Evolutionary conservation across 2,113 vertebrate species (phyloP), one percentile per base, ranked within the genome.

Genomic region (Phylloscopus trochilus): DNA sequence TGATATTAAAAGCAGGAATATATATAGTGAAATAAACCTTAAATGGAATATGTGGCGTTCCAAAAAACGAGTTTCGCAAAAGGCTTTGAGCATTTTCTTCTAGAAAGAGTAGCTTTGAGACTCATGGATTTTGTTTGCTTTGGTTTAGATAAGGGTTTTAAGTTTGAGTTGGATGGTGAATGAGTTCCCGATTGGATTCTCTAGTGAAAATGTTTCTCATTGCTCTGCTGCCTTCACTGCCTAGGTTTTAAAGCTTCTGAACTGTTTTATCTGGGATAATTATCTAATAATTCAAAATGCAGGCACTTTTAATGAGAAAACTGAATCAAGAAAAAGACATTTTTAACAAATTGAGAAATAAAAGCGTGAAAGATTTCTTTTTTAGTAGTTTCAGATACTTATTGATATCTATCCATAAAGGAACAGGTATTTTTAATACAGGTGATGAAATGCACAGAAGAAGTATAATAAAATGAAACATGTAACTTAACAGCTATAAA

Each of bases 1-100:
- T 98, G 96, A 72, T 79, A 98, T 98, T 98, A 98, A 81, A 72
- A 90, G 87, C 93, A 87, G 93, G 91, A 90, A 90, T 97, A 95
- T 62, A 69, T 87, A 86, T 83, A 94, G 77, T 87, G 96, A 95
- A 97, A 97, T 97, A 97, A 98, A 97, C 96, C 90, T 97, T 68
- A 74, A 51, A 49, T 96, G 98, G 97, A 98, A 98, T 98, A 97
- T 95, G 95, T 97, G 97, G 97, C 27, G 83, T 97, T 95, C 95
- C 97, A 95, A 96, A 93, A 97, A 98, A 97, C 2, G 9, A 86
- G 46, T 77, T 96, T 88, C 82, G 95, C 28, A 39, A 82, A 96
- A 94, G 79, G 84, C 94, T 97, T 95, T 92, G 86, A 97, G 92
- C 83, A 83, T 94, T 89, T 89, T 91, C 63, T 93, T 92, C 87